Conservation (phyloP, 2,113 vertebrate genomes). For the Origma solitaria region DNA sequence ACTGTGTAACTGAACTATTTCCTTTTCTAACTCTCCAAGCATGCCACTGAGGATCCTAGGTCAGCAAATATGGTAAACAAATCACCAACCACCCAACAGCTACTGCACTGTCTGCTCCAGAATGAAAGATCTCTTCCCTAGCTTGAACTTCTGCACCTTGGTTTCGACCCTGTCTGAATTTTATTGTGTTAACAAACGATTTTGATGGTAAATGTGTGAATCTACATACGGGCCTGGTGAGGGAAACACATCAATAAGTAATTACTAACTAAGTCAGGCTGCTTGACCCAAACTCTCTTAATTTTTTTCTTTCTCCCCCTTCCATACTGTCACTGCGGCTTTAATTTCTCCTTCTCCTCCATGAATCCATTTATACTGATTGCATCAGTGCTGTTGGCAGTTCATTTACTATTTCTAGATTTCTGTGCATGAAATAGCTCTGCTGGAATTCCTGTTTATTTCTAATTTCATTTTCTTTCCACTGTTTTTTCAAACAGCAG, state of each 20-base stretch:
- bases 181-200: background rate
- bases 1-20: slow-evolving; percentile 48
- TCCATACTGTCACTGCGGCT: background rate
- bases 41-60: background rate
- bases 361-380: slow-evolving; percentile 30
- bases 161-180: slow-evolving; percentile 2
- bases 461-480: slow-evolving; percentile 50
- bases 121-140: background rate
- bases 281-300: slow-evolving; percentile 4
- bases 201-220: background rate
- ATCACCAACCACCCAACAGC: background rate
- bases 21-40: background rate
- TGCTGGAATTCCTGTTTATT: slow-evolving; percentile 63
- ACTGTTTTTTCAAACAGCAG: slow-evolving; percentile 34
- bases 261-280: slow-evolving; percentile 4
- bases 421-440: slow-evolving; percentile 54
- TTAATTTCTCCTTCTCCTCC: slow-evolving; percentile 41
- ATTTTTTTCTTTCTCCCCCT: slow-evolving; percentile 12
- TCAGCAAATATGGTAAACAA: slow-evolving; percentile 28
- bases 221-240: background rate
- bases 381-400: slow-evolving; percentile 3
- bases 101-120: background rate
- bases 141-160: background rate
- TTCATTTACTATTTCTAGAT: slow-evolving; percentile 41
- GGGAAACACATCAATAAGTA: background rate